Base-by-base conservation (phyloP, 1,140 invertebrate species). In the Hydropsyche tenuis region DNA sequence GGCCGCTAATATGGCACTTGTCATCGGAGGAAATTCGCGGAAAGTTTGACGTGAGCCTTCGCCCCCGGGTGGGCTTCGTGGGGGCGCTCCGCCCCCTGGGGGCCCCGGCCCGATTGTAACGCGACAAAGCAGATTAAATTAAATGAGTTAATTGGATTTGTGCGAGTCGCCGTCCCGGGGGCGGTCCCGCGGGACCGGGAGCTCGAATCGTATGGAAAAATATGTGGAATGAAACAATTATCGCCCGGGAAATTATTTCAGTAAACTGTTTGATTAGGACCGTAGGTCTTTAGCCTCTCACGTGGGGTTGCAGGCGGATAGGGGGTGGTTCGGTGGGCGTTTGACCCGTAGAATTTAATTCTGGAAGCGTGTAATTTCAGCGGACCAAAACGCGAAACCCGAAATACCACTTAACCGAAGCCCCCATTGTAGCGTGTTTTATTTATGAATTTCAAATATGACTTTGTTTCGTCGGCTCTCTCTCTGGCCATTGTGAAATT, bases 101-200 rank as follows among this genome's bases (percentile, higher is more conserved):
- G 69, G 23, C 23, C 9, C 22, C 20, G 56, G 51, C 14, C 45
- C 37, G 56, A 69, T 60, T 69, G 51, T 70, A 51, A 74, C 68
- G 68, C 62, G 68, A 65, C 68, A 75, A 66, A 75, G 68, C 73
- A 75, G 73, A 75, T 75, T 75, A 75, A 75, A 75, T 75, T 75
- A 75, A 75, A 75, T 56, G 73, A 75, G 73, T 75, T 75, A 75
- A 75, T 75, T 75, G 73, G 69, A 75, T 75, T 75, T 71, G 73
- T 65, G 73, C 46, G 68, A 75, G 27, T 65, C 68, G 51, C 20
- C 18, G 72, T 16, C 42, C 22, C 42, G 46, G 30, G 69, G 43
- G 16, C 6, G 46, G n/a, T n/a, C 53, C 51, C 3, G n/a, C 48
- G 25, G 22, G 69, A 60, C 16, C 7, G 20, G 42, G 30, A 16